Evolutionary conservation across 2,888 invertebrate species (phyloP), one percentile per base, ranked within the genome.

Genomic region (Leptinotarsa haldemani): DNA sequence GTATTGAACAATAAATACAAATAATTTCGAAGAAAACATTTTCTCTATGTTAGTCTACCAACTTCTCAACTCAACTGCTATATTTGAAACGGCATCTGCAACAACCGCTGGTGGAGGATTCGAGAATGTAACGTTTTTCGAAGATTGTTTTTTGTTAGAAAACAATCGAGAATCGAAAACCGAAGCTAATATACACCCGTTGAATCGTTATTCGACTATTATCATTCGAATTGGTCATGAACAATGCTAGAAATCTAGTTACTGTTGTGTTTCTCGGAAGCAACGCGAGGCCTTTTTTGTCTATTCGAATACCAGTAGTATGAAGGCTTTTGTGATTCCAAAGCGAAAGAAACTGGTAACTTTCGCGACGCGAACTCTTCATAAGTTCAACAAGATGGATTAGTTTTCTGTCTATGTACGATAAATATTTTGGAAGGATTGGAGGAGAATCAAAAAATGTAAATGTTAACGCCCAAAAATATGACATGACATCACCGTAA

Each of bases 151-250:
- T 61, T 61, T 61, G 30, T 61, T n/a, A 16, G 30, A 16, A 16
- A 25, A 61, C 61, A 61, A 61, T 61, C n/a, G 61, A 61, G n/a
- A 61, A 61, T 61, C 61, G 61, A 40, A 61, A 61, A 61, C 61
- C 61, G 40, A 61, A 61, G 61, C 61, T 61, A 61, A 61, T 61
- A 61, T 61, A 61, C 40, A 30, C 61, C 61, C 61, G 40, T 30
- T 61, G 61, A 16, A 40, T 61, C 61, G 61, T 61, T 61, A 40
- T 61, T 61, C 61, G 40, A 61, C 61, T 61, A 61, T 61, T 61
- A 61, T 61, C 61, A 40, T 61, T 61, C 40, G 40, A 61, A 61
- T 61, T 61, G 61, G 61, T n/a, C 61, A 61, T 61, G 61, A 61
- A 61, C 61, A 61, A 61, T 61, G n/a, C 40, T 40, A 40, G 61